A percentile compares a stretch with the other conserved stretches of the same genome.
Evolutionary conservation across 2,888 invertebrate genomes (phyloP).

Genomic region (Leptogaster cylindrica): DNA sequence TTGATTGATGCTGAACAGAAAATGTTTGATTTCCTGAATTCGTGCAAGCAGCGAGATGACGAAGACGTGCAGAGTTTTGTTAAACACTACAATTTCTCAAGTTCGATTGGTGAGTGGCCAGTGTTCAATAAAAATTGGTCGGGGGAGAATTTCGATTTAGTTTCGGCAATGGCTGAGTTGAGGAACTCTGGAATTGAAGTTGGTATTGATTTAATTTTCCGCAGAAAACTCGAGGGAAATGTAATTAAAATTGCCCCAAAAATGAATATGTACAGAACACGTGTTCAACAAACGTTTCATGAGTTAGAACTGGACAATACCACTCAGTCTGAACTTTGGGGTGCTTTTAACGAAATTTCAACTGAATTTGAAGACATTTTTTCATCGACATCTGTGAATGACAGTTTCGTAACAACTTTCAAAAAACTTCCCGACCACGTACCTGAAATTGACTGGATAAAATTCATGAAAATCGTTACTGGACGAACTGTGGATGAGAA

Average conservation of each 20-base stretch:
- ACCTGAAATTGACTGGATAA: slow-evolving; percentile 3
- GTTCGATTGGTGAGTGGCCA: not conserved
- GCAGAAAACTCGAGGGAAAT: not conserved
- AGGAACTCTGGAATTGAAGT: too few relatives aligned
- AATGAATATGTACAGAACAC: too few relatives aligned
- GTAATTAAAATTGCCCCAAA: slow-evolving; percentile 11
- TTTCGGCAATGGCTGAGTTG: slow-evolving; percentile 16
- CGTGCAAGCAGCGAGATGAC: too few relatives aligned
- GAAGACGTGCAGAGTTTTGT: not conserved
- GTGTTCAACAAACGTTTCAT: too few relatives aligned
- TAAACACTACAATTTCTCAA: not conserved
- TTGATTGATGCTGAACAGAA: too few relatives aligned
- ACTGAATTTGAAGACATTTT: not conserved
- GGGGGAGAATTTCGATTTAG: not conserved
- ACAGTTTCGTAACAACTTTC: not conserved
- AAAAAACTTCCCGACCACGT: not conserved
- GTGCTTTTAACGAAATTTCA: not conserved
- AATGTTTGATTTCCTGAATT: too few relatives aligned
- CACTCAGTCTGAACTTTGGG: not conserved
- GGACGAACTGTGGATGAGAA: not conserved
- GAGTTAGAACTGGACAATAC: too few relatives aligned
- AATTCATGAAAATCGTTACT: not conserved
- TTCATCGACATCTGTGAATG: too few relatives aligned
- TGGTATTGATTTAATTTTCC: not conserved
- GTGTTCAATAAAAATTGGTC: not conserved